Conservation (phyloP, 2,888 invertebrate genomes). For the Melipona beecheii region DNA sequence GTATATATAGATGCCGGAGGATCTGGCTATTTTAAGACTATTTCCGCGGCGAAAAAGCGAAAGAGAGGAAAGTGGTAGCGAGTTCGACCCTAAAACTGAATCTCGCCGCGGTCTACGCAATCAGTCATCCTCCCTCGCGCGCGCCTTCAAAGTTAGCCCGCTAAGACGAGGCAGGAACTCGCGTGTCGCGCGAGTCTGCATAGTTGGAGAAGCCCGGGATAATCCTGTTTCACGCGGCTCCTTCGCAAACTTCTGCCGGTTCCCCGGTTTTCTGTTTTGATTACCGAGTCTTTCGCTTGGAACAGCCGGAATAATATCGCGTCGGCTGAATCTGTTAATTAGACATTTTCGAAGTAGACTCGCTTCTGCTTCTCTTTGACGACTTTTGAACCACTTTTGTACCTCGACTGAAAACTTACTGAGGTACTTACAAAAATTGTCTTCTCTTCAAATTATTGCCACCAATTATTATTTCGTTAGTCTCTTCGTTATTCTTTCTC, state of each 20-base stretch:
- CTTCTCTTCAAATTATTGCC: too few relatives aligned
- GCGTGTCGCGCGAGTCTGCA: slow-evolving; percentile 41
- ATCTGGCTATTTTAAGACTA: slow-evolving; percentile 71
- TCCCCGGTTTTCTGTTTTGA: slow-evolving; percentile 10
- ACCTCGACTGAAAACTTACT: too few relatives aligned
- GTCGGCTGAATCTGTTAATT: background rate
- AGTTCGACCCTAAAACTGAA: slow-evolving; percentile 66
- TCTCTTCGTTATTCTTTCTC: too few relatives aligned
- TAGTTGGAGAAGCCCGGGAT: slow-evolving; percentile 45
- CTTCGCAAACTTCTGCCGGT: slow-evolving; percentile 10
- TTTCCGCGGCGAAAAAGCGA: slow-evolving; percentile 39
- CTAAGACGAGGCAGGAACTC: slow-evolving; percentile 31
- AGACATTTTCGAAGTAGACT: background rate
- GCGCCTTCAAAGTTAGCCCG: slow-evolving; percentile 53
- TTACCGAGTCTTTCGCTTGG: background rate
- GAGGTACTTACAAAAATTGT: too few relatives aligned
- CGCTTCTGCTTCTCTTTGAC: too few relatives aligned
- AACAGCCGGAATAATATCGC: background rate
- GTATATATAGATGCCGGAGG: slow-evolving; percentile 50
- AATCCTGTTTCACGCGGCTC: slow-evolving; percentile 40
- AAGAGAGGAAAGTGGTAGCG: slow-evolving; percentile 28
- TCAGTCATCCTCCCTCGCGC: slow-evolving; percentile 73
- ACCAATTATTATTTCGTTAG: too few relatives aligned
- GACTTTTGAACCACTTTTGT: too few relatives aligned
- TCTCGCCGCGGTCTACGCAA: slow-evolving; percentile 58